Percentiles rank a stretch among this genome's conserved stretches.
Conservation (phyloP, 2,888 invertebrate genomes). For the Halocaridina rubra region DNA sequence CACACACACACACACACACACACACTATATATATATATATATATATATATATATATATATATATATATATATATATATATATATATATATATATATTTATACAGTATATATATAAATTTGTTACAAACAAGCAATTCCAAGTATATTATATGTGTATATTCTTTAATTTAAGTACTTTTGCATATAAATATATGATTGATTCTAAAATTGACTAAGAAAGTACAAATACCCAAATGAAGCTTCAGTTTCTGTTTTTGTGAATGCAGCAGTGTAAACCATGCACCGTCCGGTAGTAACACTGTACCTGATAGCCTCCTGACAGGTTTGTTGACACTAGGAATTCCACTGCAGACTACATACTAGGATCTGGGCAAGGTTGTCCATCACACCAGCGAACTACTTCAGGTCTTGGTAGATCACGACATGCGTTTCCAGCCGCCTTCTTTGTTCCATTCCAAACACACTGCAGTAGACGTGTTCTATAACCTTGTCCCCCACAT, state of each 20-base stretch:
- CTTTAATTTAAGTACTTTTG: no score
- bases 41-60: no score
- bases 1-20: no score
- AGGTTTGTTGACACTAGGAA: constrained; percentile 50
- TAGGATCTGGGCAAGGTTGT: constrained; percentile 73
- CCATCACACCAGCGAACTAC: constrained; percentile 84
- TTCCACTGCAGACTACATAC: constrained; percentile 41
- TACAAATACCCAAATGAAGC: background rate
- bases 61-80: no score
- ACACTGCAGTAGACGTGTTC: constrained; percentile 89
- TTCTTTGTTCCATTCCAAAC: constrained; percentile 89
- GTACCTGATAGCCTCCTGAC: constrained; percentile 46
- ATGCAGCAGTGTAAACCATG: constrained; percentile 50
- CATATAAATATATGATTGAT: background rate
- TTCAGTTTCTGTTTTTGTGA: background rate
- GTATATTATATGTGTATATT: no score
- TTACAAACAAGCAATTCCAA: no score
- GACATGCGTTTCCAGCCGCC: constrained; percentile 88
- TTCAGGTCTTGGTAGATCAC: constrained; percentile 79
- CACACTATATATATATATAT: no score
- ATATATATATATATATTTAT: no score
- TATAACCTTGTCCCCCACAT: constrained; percentile 85
- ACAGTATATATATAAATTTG: no score
- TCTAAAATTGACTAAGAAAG: no score
- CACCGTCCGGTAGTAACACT: constrained; percentile 30